These are phyloP conservation scores for Gerosis bhagava DNA, from an alignment of 2,888 invertebrate species.

Conservation along the genomic window DNA sequence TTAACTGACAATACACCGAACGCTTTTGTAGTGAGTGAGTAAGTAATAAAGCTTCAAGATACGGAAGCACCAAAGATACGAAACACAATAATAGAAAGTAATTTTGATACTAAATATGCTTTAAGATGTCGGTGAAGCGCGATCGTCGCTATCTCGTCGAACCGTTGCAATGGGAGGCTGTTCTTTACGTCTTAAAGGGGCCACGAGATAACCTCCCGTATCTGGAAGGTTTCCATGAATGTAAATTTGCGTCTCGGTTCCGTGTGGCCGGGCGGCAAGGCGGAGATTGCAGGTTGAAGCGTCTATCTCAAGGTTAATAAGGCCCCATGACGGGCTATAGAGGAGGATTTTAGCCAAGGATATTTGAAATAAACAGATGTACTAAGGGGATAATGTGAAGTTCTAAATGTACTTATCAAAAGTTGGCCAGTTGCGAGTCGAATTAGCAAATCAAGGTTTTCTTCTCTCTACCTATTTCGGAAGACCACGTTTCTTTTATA, in stretches of 20 bases:
- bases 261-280: conserved; percentile 28
- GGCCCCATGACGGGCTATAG: conserved; percentile 19
- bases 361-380: too few species aligned
- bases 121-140: conserved; percentile 8
- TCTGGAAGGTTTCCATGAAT: conserved; percentile 48
- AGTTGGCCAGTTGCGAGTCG: too few species aligned
- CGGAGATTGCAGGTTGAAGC: conserved; percentile 16
- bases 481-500: too few species aligned
- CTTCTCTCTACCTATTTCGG: too few species aligned
- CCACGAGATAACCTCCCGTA: conserved; percentile 61
- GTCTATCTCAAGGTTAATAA: conserved; percentile 22
- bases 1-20: too few species aligned
- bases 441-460: too few species aligned
- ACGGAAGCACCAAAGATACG: conserved; percentile 29
- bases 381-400: too few species aligned
- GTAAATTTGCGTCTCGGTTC: conserved; percentile 47
- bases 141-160: conserved; percentile 24
- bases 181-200: conserved; percentile 53
- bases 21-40: too few species aligned
- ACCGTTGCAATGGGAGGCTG: conserved; percentile 45
- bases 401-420: too few species aligned
- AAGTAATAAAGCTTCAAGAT: too few species aligned
- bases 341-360: conserved; percentile 5
- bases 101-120: conserved; percentile 33
- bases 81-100: conserved; percentile 30